Base-by-base conservation (phyloP, 2,888 invertebrate genomes). In the Fissipunctia ypsillon region DNA sequence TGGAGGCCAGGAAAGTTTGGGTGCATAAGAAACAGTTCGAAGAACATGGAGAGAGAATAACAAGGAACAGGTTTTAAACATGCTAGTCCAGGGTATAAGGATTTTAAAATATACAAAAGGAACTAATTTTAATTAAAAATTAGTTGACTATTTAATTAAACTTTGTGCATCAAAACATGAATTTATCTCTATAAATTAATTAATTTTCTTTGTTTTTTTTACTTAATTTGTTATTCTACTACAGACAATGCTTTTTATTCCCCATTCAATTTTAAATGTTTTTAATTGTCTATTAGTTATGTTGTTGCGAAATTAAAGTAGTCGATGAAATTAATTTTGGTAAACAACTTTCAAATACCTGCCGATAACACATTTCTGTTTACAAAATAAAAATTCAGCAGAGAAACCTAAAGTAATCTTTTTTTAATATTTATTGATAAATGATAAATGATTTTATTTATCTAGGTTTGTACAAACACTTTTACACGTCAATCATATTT, bases 21-120 rank as follows among this genome's bases (percentile, higher is more conserved):
- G 87, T 95, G 0, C 82, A 86, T 0, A 94, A 92, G 77, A 91
- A 90, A 43, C 94, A 94, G 69, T 95, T 87, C 61, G 93, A 95
- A n/a, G 95, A 95, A 7, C 84, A 92, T 6, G 95, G 95, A 0
- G 89, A 81, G 0, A 94, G 88, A 79, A 92, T 95, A 81, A 86
- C 95, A 1, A 92, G 80, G 57, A 94, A 93, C 69, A 94, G 91
- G 82, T 95, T 94, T 31, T 80, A 43, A 67, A 16, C 19, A 64
- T 28, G 19, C 19, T 19, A 6, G 1, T 28, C 19, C 22, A 22
- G 41, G 16, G 25, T 43, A 43, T 22, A 31, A 14, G 16, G n/a
- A 35, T 52, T 52, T 25, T 6, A 25, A 52, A 25, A 52, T 25
- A 25, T 52, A 52, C 14, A 25, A 25, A 52, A 6, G 14, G 14